Percentiles rank a stretch among this genome's conserved stretches.
These are phyloP conservation scores for Heliconius erato DNA, from an alignment of 2,888 invertebrate species.

Conservation along the genomic window DNA sequence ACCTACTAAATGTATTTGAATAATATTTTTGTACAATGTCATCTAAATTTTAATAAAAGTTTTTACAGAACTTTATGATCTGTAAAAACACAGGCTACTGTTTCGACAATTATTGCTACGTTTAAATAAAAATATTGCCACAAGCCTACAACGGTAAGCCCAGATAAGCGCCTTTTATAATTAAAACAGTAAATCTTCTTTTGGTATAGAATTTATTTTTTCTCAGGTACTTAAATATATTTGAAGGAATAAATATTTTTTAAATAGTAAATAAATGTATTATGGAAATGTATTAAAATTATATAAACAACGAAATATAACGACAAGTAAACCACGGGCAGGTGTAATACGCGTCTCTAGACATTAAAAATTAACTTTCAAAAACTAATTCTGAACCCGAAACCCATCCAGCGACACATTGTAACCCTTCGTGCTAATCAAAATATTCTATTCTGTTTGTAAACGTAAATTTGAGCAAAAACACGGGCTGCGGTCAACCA, in stretches of 20 bases:
- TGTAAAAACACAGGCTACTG: slow-evolving; percentile 2
- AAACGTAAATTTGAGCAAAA: slow-evolving; percentile 72
- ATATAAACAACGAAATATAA: neutral
- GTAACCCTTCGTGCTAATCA: slow-evolving; percentile 70
- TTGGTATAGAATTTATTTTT: slow-evolving; percentile 11
- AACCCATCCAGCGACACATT: slow-evolving; percentile 57
- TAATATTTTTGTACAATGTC: neutral
- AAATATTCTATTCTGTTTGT: slow-evolving; percentile 82
- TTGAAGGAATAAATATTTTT: neutral
- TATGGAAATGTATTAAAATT: neutral
- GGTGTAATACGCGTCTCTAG: slow-evolving; percentile 18
- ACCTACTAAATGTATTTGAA: neutral
- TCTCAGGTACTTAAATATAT: neutral
- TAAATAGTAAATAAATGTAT: no score
- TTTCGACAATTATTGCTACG: slow-evolving; percentile 25
- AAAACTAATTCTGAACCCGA: slow-evolving; percentile 68
- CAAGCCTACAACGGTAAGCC: slow-evolving; percentile 27
- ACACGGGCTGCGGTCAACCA: slow-evolving; percentile 71
- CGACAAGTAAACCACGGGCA: slow-evolving; percentile 36
- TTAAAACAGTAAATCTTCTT: slow-evolving; percentile 30
- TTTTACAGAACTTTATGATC: neutral
- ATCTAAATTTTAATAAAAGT: neutral
- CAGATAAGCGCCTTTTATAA: slow-evolving; percentile 30
- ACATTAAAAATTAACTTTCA: slow-evolving; percentile 50
- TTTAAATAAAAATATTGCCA: slow-evolving; percentile 27